phyloP scores from a whole-genome alignment of 1,140 invertebrate genomes.

The Chironomus tepperi region DNA sequence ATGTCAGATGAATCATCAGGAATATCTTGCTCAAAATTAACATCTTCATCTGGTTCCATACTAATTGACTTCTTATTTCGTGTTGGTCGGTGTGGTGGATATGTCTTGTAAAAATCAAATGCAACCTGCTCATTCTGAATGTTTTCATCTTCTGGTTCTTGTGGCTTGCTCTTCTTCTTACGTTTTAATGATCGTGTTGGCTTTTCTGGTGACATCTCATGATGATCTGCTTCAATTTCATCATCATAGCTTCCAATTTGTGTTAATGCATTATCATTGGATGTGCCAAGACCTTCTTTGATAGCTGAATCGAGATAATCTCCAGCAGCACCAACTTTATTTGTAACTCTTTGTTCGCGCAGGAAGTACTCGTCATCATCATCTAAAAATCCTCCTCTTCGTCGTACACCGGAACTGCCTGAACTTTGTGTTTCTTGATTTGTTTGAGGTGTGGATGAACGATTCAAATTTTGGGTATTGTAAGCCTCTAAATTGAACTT shows the following conservation, averaged over 20 bases:
- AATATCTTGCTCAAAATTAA: slow-evolving; percentile 40
- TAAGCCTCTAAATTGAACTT: not conserved
- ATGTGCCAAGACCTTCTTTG: slow-evolving; percentile 61
- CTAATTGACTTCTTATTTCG: slow-evolving; percentile 34
- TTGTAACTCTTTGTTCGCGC: slow-evolving; percentile 65
- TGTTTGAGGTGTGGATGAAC: not conserved
- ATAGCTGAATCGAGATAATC: slow-evolving; percentile 68
- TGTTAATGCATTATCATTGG: slow-evolving; percentile 49
- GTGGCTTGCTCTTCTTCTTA: not conserved
- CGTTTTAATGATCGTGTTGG: slow-evolving; percentile 14
- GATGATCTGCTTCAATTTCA: slow-evolving; percentile 27
- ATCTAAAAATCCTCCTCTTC: slow-evolving; percentile 56
- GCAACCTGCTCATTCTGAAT: slow-evolving; percentile 31
- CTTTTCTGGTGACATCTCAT: not conserved
- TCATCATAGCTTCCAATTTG: slow-evolving; percentile 43
- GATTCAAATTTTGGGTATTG: not conserved
- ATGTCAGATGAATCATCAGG: slow-evolving; percentile 1
- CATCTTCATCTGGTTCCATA: slow-evolving; percentile 38
- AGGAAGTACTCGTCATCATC: slow-evolving; percentile 79
- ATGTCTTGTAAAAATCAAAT: slow-evolving; percentile 32
- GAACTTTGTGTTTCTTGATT: slow-evolving; percentile 38
- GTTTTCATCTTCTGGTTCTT: not conserved
- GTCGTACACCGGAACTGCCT: slow-evolving; percentile 40
- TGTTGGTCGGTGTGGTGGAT: slow-evolving; percentile 33
- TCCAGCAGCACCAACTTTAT: slow-evolving; percentile 47